Base-by-base conservation (phyloP, 2,797 vertebrate species). In the Brotula barbata region DNA sequence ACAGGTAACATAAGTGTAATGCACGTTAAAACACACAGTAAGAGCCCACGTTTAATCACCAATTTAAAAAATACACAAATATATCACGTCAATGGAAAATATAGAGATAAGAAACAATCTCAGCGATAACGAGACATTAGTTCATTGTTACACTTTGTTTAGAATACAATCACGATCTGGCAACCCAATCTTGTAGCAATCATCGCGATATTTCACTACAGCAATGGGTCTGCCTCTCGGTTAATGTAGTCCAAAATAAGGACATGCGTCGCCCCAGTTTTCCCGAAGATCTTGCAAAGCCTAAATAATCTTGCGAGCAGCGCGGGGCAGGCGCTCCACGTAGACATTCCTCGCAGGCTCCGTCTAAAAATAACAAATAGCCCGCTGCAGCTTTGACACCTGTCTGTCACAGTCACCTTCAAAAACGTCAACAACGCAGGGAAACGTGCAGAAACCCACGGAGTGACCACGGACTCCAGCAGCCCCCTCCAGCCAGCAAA, bases 231-330 rank as follows among this genome's bases (percentile, higher is more conserved):
- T 37, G 1, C 28, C 25, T 44, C 3, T 3, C 68, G 85, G 86
- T 68, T 41, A 40, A 42, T 88, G 89, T 85, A 89, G 86, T 89
- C 81, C 79, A 86, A 82, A 81, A 85, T 23, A 83, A 13, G 58
- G 42, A 7, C 20, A 19, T 45, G 53, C 25, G 8, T 43, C 66
- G 81, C 21, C 66, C 78, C 45, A 82, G 41, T 36, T 70, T 81
- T 67, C 56, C 58, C 41, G 33, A 66, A 71, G 59, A 71, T 68
- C 31, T 66, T 56, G 64, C 47, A 64, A 68, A 74, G 46, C 78
- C 49, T 23, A 74, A 82, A 66, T 69, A 78, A 76, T 73, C 78
- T 67, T 33, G 36, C 62, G 68, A 44, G 64, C 62, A 53, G 60
- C 21, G 33, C 45, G 64, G 57, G 8, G 31, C 44, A n/a, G 64